These are phyloP conservation scores for Opisthograptis luteolata DNA, from an alignment of 2,888 invertebrate genomes.

Conservation along the genomic window DNA sequence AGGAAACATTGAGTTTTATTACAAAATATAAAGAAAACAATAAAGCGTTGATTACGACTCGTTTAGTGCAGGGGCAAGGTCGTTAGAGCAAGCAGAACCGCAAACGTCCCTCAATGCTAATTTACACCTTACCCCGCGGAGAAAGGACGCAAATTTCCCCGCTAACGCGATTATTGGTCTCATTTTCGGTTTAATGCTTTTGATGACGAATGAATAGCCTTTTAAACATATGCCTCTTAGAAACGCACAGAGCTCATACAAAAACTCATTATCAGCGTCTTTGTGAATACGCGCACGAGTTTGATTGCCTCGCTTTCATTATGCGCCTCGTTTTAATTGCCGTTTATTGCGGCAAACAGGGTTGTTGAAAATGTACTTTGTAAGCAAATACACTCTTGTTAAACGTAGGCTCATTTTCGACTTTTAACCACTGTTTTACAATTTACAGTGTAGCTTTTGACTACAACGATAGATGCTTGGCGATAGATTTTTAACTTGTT, in stretches of 20 bases:
- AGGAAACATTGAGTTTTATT: conserved; percentile 16
- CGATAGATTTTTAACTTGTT: no score
- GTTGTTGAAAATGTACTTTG: neutral
- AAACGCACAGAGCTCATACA: conserved; percentile 31
- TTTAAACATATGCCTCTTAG: conserved; percentile 41
- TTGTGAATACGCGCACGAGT: conserved; percentile 27
- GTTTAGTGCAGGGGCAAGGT: conserved; percentile 53
- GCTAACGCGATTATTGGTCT: conserved; percentile 26
- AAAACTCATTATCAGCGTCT: conserved; percentile 29
- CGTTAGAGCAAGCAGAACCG: conserved; percentile 49
- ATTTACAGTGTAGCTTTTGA: no score
- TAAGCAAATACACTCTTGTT: conserved; percentile 2
- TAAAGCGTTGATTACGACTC: conserved; percentile 57
- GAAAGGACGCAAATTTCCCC: conserved; percentile 38
- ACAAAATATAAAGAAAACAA: conserved; percentile 35
- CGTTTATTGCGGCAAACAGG: conserved; percentile 26
- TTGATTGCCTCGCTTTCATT: conserved; percentile 32
- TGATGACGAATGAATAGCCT: conserved; percentile 46
- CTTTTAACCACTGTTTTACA: no score
- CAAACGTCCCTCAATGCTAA: conserved; percentile 27
- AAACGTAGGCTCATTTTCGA: neutral
- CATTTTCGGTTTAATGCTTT: conserved; percentile 45
- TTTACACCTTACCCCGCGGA: conserved; percentile 39
- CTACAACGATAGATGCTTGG: no score
- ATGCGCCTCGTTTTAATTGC: conserved; percentile 27